These are phyloP conservation scores for Glaucomys volans DNA, from an alignment of 2,113 vertebrate species.

Conservation along the genomic window DNA sequence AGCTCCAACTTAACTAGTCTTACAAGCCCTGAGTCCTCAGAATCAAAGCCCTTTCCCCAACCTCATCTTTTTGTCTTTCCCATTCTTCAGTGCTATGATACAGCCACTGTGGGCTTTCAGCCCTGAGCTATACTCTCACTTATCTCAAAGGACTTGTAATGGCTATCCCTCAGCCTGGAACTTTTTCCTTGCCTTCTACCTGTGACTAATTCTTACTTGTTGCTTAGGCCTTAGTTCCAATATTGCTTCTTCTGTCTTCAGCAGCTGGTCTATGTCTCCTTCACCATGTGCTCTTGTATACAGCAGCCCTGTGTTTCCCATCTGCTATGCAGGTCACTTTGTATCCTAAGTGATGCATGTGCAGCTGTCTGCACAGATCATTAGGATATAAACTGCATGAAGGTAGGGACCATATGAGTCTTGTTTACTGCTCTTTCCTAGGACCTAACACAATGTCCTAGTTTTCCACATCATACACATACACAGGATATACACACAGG, in stretches of 20 bases:
- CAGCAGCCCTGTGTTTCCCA: neutral
- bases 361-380: neutral
- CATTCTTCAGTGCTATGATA: neutral
- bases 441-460: neutral
- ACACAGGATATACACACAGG: neutral
- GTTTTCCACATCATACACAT: neutral
- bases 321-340: no score
- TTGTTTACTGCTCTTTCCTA: neutral
- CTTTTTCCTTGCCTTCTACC: neutral
- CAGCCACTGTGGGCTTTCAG: neutral
- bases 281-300: neutral
- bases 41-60: neutral
- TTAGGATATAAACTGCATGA: neutral
- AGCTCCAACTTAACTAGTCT: neutral
- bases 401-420: neutral
- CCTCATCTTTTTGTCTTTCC: neutral
- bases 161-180: neutral
- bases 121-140: rapidly evolving
- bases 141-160: neutral
- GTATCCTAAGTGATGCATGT: no score
- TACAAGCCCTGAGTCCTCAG: neutral
- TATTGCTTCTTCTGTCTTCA: neutral
- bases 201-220: neutral
- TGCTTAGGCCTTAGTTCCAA: neutral
- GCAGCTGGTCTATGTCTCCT: neutral